Conservation (phyloP, 2,797 vertebrate genomes). For the Tragelaphus oryx region DNA sequence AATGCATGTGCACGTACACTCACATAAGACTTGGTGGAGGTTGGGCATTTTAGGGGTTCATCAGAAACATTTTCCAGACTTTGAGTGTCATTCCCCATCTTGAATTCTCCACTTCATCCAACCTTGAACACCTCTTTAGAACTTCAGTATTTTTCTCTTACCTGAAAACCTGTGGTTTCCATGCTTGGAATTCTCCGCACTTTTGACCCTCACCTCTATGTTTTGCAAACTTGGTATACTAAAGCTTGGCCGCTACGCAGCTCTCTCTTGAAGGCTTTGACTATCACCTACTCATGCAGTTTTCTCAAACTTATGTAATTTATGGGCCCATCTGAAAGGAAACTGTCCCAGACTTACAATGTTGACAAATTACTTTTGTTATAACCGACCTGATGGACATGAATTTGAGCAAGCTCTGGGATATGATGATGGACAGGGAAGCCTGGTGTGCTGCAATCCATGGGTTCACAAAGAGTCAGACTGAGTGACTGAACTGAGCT, state of each 20-base stretch:
- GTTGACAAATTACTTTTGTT: conserved; percentile 1
- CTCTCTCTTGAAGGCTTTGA: not conserved
- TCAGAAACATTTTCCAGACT: not conserved
- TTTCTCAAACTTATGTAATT: not conserved
- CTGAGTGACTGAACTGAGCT: not conserved
- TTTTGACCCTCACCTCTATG: not conserved
- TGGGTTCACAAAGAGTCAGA: not conserved
- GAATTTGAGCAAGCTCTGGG: not conserved
- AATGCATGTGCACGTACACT: not conserved
- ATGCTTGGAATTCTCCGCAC: not conserved
- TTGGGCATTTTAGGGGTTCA: not conserved
- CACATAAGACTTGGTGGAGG: not conserved
- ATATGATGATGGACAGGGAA: not conserved
- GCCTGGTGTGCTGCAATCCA: not conserved
- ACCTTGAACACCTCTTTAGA: not conserved
- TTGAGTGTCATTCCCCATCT: not conserved
- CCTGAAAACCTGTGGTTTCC: not conserved
- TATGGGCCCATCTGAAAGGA: not conserved
- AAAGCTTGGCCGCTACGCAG: not conserved
- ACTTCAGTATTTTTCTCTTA: not conserved
- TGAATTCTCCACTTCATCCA: not conserved
- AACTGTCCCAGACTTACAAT: not conserved
- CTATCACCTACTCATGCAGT: not conserved
- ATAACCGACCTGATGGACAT: not conserved
- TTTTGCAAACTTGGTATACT: not conserved